phyloP scores from a whole-genome alignment of 2,888 invertebrate genomes.

The Hypselothyrea guttata region DNA sequence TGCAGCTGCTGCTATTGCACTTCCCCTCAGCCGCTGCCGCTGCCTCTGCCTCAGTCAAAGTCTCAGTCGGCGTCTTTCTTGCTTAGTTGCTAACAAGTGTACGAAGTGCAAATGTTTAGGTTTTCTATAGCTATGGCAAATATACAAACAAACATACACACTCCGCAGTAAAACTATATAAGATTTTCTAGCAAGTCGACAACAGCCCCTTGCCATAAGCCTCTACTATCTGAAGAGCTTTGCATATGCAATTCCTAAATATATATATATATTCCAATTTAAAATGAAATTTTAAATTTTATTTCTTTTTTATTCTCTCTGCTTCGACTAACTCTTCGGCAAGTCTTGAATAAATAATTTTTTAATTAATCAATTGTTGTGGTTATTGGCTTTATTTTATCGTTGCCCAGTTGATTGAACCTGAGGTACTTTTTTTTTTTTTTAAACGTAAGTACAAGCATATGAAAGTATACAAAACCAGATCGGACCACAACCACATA shows the following conservation, averaged over 20 bases:
- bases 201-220: too few species aligned
- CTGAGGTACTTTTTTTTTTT: conserved; percentile 15
- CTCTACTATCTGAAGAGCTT: too few species aligned
- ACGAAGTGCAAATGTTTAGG: conserved; percentile 72
- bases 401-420: conserved; percentile 72
- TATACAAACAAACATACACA: conserved; percentile 20
- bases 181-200: too few species aligned
- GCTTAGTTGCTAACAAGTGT: conserved; percentile 55
- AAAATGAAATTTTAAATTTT: neutral
- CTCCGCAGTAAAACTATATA: conserved; percentile 1
- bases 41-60: neutral
- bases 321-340: conserved; percentile 33
- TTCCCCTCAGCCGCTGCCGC: neutral
- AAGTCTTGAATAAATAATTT: conserved; percentile 53
- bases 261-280: too few species aligned
- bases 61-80: conserved; percentile 24
- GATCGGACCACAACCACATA: conserved; percentile 42
- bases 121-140: conserved; percentile 50
- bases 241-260: too few species aligned
- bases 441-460: neutral
- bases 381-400: conserved; percentile 32
- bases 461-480: conserved; percentile 37
- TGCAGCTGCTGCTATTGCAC: conserved; percentile 39
- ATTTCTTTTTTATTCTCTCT: too few species aligned
- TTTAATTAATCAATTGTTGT: conserved; percentile 68